A percentile compares a stretch with the other conserved stretches of the same genome.
These are phyloP conservation scores for Saxidomus purpurata DNA, from an alignment of 1,140 invertebrate genomes.

Conservation along the genomic window DNA sequence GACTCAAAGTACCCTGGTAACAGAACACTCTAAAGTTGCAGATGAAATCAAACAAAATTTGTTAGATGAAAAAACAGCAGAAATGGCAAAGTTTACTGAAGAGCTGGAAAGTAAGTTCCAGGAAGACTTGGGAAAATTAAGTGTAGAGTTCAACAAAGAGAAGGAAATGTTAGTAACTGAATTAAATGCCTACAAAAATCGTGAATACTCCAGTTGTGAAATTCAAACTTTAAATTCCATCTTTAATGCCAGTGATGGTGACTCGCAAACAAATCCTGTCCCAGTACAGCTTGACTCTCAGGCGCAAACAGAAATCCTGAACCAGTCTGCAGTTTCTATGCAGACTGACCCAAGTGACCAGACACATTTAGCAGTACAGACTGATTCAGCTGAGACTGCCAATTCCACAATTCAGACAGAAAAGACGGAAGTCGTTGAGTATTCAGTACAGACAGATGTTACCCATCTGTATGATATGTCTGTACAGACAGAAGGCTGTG, in stretches of 20 bases:
- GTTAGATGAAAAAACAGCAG: slow-evolving; percentile 58
- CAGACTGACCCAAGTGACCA: slow-evolving; percentile 63
- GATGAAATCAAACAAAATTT: slow-evolving; percentile 64
- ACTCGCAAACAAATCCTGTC: slow-evolving; percentile 51
- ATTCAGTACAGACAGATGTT: slow-evolving; percentile 17
- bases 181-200: slow-evolving; percentile 60
- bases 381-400: not conserved
- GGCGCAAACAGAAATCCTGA: slow-evolving; percentile 21
- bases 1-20: slow-evolving; percentile 53
- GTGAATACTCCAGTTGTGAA: slow-evolving; percentile 14
- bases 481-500: slow-evolving; percentile 36
- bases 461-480: slow-evolving; percentile 19
- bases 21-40: slow-evolving; percentile 62
- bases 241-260: slow-evolving; percentile 29
- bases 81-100: slow-evolving; percentile 32
- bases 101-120: slow-evolving; percentile 50
- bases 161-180: slow-evolving; percentile 64
- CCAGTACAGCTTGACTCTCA: slow-evolving; percentile 41
- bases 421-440: not conserved
- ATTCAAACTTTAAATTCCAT: slow-evolving; percentile 67
- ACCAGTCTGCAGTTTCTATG: slow-evolving; percentile 22
- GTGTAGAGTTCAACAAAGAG: slow-evolving; percentile 60
- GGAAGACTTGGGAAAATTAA: slow-evolving; percentile 53
- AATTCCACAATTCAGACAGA: slow-evolving; percentile 49
- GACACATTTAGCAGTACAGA: slow-evolving; percentile 23